Evolutionary conservation across 2,113 vertebrate species (phyloP).

Genomic region (Hippocampus abdominalis): DNA sequence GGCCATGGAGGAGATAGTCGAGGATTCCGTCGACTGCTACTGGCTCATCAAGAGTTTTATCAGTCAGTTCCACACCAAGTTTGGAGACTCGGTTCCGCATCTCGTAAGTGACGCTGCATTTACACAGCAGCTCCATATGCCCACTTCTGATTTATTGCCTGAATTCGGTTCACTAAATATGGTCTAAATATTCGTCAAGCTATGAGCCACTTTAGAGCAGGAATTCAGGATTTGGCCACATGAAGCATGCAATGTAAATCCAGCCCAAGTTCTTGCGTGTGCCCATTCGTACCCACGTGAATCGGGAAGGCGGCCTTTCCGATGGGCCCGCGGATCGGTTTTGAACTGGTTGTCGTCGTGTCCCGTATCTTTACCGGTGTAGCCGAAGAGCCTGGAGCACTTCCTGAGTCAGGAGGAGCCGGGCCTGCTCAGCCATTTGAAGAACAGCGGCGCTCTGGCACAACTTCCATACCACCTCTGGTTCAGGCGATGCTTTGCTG

Average conservation of each 20-base stretch:
- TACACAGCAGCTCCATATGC: background rate
- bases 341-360: conserved; percentile 11
- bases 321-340: background rate
- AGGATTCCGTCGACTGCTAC: conserved; percentile 87
- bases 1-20: conserved; percentile 92
- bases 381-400: conserved; percentile 94
- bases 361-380: background rate
- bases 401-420: conserved; percentile 90
- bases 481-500: conserved; percentile 92
- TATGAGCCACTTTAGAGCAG: background rate
- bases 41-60: conserved; percentile 91
- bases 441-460: conserved; percentile 70
- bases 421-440: conserved; percentile 83
- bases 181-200: no score
- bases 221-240: background rate
- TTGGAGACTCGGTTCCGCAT: conserved; percentile 86
- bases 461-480: conserved; percentile 86
- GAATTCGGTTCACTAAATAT: no score
- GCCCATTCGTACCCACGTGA: background rate
- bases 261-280: background rate
- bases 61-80: conserved; percentile 86
- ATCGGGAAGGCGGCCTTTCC: conserved; percentile 1
- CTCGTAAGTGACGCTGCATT: conserved; percentile 70
- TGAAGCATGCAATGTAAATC: background rate
- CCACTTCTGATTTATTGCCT: background rate